Evolutionary conservation across 1,140 invertebrate species (phyloP).

Genomic region (Rhysida immarginata): DNA sequence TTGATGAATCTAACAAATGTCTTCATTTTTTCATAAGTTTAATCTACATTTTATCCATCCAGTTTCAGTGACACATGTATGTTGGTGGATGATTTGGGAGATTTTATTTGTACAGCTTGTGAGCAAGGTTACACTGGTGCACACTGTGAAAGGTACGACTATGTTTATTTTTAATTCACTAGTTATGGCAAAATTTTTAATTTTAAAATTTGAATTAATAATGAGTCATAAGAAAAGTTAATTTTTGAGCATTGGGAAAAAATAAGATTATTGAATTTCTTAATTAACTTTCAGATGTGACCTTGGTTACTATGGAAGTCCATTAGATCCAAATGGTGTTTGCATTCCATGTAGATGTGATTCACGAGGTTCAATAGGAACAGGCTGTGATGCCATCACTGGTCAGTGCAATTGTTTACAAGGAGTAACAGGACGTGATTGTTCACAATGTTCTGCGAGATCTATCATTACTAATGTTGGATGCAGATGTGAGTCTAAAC

Average conservation of each 20-base stretch:
- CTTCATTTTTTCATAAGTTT: neutral
- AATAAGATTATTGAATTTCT: too few species aligned
- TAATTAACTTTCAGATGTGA: constrained; percentile 43
- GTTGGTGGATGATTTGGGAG: constrained; percentile 15
- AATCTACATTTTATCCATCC: constrained; percentile 10
- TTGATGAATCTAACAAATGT: neutral
- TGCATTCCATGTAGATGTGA: constrained; percentile 69
- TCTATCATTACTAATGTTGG: constrained; percentile 54
- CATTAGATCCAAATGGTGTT: constrained; percentile 41
- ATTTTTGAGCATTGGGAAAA: too few species aligned
- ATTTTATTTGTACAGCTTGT: constrained; percentile 32
- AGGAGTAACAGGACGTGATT: constrained; percentile 64
- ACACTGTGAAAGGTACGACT: constrained; percentile 41
- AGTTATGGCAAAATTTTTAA: too few species aligned
- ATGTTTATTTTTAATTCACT: constrained; percentile 4
- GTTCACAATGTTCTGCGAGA: constrained; percentile 55
- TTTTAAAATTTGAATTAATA: too few species aligned
- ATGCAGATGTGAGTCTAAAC: constrained; percentile 54
- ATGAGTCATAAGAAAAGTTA: too few species aligned
- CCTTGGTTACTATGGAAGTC: constrained; percentile 58
- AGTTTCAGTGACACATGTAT: constrained; percentile 36
- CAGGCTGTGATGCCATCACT: constrained; percentile 55
- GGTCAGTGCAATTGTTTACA: constrained; percentile 60
- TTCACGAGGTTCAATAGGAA: constrained; percentile 49
- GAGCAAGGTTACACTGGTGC: constrained; percentile 42